Conservation (phyloP, 2,113 vertebrate genomes). For the Vombatus ursinus region DNA sequence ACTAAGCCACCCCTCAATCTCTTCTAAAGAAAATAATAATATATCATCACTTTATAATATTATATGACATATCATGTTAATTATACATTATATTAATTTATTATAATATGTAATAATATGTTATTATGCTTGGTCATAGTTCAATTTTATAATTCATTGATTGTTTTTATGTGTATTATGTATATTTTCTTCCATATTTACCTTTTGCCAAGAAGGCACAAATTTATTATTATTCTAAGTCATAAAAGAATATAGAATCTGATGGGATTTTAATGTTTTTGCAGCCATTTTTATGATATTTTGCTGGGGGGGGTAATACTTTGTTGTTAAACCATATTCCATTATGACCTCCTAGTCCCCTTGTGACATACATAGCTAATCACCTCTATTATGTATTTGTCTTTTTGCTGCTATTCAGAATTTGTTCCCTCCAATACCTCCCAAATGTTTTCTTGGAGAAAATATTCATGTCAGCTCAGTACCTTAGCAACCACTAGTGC, state of each 20-base stretch:
- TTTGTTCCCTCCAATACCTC: not conserved
- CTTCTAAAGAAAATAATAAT: not conserved
- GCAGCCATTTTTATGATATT: not conserved
- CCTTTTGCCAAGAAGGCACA: constrained; percentile 9
- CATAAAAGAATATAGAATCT: constrained; percentile 4
- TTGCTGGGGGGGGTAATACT: not conserved
- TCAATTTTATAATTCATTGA: constrained; percentile 10
- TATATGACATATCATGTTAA: constrained; percentile 12
- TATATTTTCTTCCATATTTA: not conserved
- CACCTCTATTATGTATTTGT: not conserved
- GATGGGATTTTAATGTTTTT: not conserved
- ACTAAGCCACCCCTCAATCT: not conserved
- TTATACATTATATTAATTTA: not conserved
- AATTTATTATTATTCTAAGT: not conserved
- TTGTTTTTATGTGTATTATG: not conserved
- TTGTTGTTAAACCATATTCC: not conserved
- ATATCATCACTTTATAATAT: not conserved
- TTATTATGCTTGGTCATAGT: constrained; percentile 13
- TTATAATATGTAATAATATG: not conserved
- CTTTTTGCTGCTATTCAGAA: not conserved
- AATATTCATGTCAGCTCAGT: not conserved
- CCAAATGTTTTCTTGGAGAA: not conserved
- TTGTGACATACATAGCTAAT: not conserved
- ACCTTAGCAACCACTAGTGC: not conserved
- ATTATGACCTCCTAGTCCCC: not conserved